A percentile compares a stretch with the other conserved stretches of the same genome.
phyloP scores from a whole-genome alignment of 2,113 vertebrate species.

The Pedetes capensis region DNA sequence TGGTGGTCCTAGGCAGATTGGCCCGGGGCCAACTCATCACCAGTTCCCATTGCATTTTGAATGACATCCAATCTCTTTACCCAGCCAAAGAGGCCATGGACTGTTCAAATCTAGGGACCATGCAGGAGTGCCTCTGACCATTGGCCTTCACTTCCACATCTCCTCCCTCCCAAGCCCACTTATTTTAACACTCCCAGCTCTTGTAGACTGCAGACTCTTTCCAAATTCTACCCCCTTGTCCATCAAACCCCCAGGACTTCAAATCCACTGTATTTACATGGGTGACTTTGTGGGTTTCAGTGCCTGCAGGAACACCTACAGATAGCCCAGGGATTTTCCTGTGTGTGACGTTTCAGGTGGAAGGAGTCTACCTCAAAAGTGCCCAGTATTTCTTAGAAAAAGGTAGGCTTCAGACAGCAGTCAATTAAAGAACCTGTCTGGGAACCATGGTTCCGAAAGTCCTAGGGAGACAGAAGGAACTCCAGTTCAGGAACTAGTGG shows the following conservation, averaged over 20 bases:
- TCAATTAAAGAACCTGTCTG: background rate
- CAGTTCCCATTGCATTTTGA: background rate
- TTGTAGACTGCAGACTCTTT: accelerated
- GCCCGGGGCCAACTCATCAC: background rate
- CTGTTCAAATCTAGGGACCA: background rate
- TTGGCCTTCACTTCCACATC: accelerated
- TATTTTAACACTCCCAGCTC: accelerated
- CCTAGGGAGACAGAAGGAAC: background rate
- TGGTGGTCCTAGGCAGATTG: background rate
- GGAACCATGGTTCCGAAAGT: background rate
- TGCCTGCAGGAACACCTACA: background rate
- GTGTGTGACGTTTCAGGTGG: background rate
- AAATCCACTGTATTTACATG: background rate
- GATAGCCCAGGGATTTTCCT: conserved; percentile 36
- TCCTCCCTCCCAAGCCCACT: background rate
- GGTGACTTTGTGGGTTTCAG: background rate
- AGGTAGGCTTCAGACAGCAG: background rate
- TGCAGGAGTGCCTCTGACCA: accelerated
- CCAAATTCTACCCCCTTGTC: accelerated
- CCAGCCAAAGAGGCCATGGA: background rate
- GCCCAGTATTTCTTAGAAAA: conserved; percentile 47
- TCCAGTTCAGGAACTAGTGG: background rate
- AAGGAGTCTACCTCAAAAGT: background rate
- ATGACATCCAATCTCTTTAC: background rate
- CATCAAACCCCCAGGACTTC: accelerated